A percentile compares a stretch with the other conserved stretches of the same genome.
Evolutionary conservation across 23 tunicate genomes (phyloP).

Genomic region (Clavelina lepadiformis): DNA sequence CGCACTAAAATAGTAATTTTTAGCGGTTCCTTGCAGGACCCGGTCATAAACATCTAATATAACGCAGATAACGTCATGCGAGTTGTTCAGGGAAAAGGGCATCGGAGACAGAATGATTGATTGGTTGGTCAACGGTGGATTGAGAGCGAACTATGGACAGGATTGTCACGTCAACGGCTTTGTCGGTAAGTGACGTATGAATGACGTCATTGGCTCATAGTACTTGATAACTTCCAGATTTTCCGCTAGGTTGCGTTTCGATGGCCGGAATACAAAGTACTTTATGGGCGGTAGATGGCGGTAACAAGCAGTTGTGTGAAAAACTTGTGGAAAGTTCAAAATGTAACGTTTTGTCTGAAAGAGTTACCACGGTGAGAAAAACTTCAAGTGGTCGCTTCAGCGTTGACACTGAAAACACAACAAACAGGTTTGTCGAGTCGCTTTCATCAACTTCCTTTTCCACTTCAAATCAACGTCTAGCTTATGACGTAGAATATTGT

Average conservation of each 20-base stretch:
- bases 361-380: conserved; percentile 36
- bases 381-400: conserved; percentile 11
- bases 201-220: not conserved
- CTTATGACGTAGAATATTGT: too few relatives aligned
- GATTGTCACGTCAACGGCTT: conserved; percentile 60
- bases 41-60: conserved; percentile 1
- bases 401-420: conserved; percentile 1
- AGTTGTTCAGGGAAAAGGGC: conserved; percentile 26
- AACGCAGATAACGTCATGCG: conserved; percentile 23
- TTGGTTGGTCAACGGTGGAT: conserved; percentile 48
- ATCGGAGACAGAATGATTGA: conserved; percentile 24
- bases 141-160: conserved; percentile 74
- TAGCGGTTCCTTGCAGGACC: too few relatives aligned
- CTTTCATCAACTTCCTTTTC: not conserved
- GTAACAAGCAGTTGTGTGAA: conserved; percentile 51
- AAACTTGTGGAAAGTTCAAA: conserved; percentile 37
- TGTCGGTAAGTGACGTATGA: conserved; percentile 34
- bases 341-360: conserved; percentile 32
- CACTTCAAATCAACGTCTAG: too few relatives aligned
- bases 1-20: too few relatives aligned
- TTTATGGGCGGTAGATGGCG: conserved; percentile 74
- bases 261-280: conserved; percentile 87
- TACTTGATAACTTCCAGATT: not conserved
- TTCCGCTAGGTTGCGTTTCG: conserved; percentile 42
- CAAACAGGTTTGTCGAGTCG: not conserved